Evolutionary conservation across 2,797 vertebrate genomes (phyloP), one percentile per base, ranked within the genome.

Genomic region (Gymnopithys bicolor): DNA sequence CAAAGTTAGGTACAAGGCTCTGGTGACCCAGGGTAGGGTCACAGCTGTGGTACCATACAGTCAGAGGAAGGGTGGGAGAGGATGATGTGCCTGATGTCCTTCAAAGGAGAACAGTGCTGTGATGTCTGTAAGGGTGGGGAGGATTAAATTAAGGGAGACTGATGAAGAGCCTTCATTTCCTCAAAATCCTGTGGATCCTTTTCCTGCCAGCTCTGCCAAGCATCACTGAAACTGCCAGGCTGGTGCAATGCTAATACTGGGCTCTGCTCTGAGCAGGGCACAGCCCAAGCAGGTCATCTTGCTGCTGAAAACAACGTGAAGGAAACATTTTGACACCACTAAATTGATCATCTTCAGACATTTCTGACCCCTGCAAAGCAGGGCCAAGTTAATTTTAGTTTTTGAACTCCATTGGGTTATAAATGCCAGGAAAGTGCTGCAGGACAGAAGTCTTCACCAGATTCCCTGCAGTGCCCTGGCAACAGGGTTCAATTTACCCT

Each of bases 1-100:
- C 12, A 30, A 39, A 53, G 24, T 21, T 7, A 67, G 32, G 35
- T 41, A 14, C 0, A 0, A 55, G 73, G 39, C 11, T 41, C 51
- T 59, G 37, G 41, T 27, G 7, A 60, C 37, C 11, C 62, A 43
- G 41, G 11, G 41, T 4, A 35, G 37, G 49, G 37, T 35, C 18
- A 0, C 59, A 53, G 41, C 53, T 3, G 3, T 16, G 43, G 32
- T 16, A 17, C 32, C 51, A 1, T 0, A 2, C 0, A 0, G 32
- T 11, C 49, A 82, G 49, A 77, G 19, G 12, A 48, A 9, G 28
- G 27, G 22, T n/a, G 21, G 63, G n/a, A 46, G 21, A 62, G 18
- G 24, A 30, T 77, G 19, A 33, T 7, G 0, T 2, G 2, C 25
- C 33, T 71, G 27, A 25, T 46, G 39, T 69, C 25, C 76, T 79